A percentile compares a stretch with the other conserved stretches of the same genome.
Evolutionary conservation across 2,797 vertebrate genomes (phyloP).

Genomic region (Nothura maculosa): DNA sequence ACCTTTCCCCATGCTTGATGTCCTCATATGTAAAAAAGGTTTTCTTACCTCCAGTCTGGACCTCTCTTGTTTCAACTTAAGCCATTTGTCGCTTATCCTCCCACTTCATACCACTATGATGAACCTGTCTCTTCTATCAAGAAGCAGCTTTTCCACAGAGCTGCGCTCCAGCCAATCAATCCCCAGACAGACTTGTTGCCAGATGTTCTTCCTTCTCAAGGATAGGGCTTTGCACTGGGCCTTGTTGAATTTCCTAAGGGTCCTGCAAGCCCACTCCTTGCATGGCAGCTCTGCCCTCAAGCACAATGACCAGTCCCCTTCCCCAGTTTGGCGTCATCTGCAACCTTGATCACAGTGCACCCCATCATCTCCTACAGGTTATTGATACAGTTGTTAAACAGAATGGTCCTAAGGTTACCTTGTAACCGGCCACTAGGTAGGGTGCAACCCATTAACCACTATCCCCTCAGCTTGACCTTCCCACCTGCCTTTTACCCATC

Average conservation of each 20-base stretch:
- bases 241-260: not conserved
- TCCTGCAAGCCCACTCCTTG: not conserved
- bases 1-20: not conserved
- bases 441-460: not conserved
- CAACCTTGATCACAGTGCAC: not conserved
- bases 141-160: not conserved
- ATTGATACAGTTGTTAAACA: not conserved
- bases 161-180: not conserved
- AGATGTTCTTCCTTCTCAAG: not conserved
- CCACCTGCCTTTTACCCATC: not conserved
- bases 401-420: not conserved
- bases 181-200: accelerated
- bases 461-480: not conserved
- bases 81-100: not conserved
- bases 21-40: not conserved
- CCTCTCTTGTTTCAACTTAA: not conserved
- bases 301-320: not conserved
- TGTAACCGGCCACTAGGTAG: not conserved
- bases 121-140: not conserved
- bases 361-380: not conserved
- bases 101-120: not conserved
- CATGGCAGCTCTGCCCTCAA: not conserved
- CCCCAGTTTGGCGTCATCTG: not conserved
- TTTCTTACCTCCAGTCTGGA: not conserved
- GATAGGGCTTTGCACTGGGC: not conserved